phyloP scores from a whole-genome alignment of 2,797 vertebrate genomes.

The Acanthurus lineatus region DNA sequence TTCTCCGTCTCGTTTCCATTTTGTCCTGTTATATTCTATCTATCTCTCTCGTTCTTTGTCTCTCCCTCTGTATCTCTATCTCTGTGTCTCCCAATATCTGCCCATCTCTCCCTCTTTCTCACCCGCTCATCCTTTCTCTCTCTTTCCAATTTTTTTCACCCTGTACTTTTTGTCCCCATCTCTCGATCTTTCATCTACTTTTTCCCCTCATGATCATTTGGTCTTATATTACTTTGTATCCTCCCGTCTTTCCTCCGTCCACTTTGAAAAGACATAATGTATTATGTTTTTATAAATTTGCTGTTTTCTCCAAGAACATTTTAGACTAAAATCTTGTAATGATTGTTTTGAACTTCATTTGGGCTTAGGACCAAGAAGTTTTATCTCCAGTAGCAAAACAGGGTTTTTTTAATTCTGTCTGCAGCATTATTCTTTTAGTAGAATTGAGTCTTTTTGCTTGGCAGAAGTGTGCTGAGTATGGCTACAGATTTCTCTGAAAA shows the following conservation, averaged over 20 bases:
- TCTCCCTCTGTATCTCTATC: constrained; percentile 29
- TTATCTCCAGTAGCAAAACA: constrained; percentile 22
- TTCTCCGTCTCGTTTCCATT: constrained; percentile 54
- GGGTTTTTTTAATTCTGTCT: constrained; percentile 17
- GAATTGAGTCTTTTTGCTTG: constrained; percentile 29
- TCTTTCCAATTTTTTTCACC: constrained; percentile 11
- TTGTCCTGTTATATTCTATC: constrained; percentile 57
- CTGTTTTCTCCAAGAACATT: constrained; percentile 9
- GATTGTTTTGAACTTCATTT: constrained; percentile 5
- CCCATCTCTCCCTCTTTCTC: constrained; percentile 9
- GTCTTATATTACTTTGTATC: constrained; percentile 1
- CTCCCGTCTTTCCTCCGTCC: background rate
- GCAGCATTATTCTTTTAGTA: constrained; percentile 13
- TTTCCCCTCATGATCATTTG: background rate
- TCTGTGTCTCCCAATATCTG: constrained; percentile 17
- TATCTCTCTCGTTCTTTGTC: constrained; percentile 32
- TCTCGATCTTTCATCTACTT: constrained; percentile 14
- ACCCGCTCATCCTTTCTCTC: background rate
- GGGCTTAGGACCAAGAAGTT: background rate
- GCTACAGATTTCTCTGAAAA: constrained; percentile 36
- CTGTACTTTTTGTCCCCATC: constrained; percentile 20
- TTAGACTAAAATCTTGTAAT: background rate
- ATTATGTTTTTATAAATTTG: background rate
- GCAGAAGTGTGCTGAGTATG: constrained; percentile 45
- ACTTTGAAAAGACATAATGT: background rate